Evolutionary conservation across 2,888 invertebrate species (phyloP), one percentile per base, ranked within the genome.

Genomic region (Dasysyrphus albostriatus): DNA sequence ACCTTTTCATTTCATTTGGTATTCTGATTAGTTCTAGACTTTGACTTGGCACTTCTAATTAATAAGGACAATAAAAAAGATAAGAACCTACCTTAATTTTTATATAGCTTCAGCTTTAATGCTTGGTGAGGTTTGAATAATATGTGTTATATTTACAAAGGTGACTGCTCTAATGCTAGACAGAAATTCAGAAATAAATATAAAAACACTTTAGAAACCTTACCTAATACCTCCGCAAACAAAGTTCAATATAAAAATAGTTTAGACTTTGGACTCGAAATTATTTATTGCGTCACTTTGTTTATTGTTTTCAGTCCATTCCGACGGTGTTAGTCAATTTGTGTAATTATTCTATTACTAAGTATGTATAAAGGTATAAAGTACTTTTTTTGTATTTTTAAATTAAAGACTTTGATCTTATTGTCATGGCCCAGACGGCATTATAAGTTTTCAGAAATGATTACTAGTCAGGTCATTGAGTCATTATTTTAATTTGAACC

Each of bases 11-110:
- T 54, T 54, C 8, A 54, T 54, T 29, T 32, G 1, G 54, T 32
- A n/a, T 24, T 54, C 29, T 54, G 29, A 54, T 29, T n/a, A 54
- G 29, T 54, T 32, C 7, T 54, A n/a, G 54, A 29, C 54, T 54
- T 32, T 54, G 54, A 32, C 54, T 14, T 14, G 54, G 4, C 32
- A 32, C 54, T 54, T 54, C n/a, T 54, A 54, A 54, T 29, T 54
- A 54, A 54, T 54, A 32, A 54, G 54, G n/a, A 32, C 54, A 32
- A 54, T 54, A 54, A 54, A 54, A 51, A 54, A 54, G 54, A 54
- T 54, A 54, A 54, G 14, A 29, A 8, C n/a, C 54, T 54, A 32
- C 29, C 54, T 29, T 32, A n/a, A 54, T 54, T 29, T 14, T 24
- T 1, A 54, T 54, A 14, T 7, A 54, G 29, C 54, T 12, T 12